phyloP scores from a whole-genome alignment of 2,888 invertebrate species.

The Trissoscelio sp. region DNA sequence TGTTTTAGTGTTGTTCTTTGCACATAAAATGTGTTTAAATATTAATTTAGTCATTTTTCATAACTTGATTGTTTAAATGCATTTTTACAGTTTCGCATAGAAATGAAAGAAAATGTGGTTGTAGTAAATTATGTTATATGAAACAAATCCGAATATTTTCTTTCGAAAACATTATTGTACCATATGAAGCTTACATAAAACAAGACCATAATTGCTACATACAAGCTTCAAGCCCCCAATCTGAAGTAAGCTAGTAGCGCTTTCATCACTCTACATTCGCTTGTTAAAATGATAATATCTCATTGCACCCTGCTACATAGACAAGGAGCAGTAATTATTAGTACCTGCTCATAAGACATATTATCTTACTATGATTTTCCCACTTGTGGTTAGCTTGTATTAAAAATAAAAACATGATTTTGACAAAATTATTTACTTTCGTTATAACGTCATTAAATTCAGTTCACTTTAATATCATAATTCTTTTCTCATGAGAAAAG shows the following conservation, averaged over 20 bases:
- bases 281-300: constrained; percentile 62
- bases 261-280: constrained; percentile 55
- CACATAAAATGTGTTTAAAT: no score
- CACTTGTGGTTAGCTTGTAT: neutral
- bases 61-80: no score
- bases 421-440: neutral
- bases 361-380: constrained; percentile 33
- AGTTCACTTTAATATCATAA: no score
- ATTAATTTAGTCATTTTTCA: no score
- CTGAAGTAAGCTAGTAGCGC: constrained; percentile 48
- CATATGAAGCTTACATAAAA: constrained; percentile 52
- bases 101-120: no score
- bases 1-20: no score
- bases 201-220: constrained; percentile 50
- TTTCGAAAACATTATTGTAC: constrained; percentile 13
- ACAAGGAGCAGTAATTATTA: constrained; percentile 49
- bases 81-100: no score
- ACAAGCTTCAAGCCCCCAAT: constrained; percentile 47
- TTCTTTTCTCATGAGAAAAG: no score
- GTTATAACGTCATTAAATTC: neutral
- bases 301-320: constrained; percentile 48
- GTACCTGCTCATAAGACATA: constrained; percentile 46
- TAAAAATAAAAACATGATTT: constrained; percentile 6
- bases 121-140: neutral
- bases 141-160: neutral